A percentile compares a stretch with the other conserved stretches of the same genome.
These are phyloP conservation scores for Melipona beecheii DNA, from an alignment of 2,888 invertebrate genomes.

Conservation along the genomic window DNA sequence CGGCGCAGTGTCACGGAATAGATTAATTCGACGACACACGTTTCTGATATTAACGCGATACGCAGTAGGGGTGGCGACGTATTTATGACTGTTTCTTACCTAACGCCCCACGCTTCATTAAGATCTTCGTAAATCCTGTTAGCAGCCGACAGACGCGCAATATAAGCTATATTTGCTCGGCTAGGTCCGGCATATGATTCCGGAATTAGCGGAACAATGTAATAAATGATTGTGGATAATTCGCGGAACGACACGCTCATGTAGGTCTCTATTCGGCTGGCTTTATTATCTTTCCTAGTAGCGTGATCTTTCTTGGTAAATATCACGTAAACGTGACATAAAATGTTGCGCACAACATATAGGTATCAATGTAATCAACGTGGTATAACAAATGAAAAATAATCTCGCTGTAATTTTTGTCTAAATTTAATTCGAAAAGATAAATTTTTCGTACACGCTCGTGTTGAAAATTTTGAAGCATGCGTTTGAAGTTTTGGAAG, in stretches of 20 bases:
- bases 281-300: not conserved
- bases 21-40: slow-evolving; percentile 44
- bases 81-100: slow-evolving; percentile 60
- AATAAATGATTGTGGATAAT: slow-evolving; percentile 57
- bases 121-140: slow-evolving; percentile 69
- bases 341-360: not conserved
- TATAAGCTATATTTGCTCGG: slow-evolving; percentile 65
- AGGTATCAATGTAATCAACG: not conserved
- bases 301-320: not conserved
- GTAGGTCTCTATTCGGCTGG: slow-evolving; percentile 32
- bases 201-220: slow-evolving; percentile 59
- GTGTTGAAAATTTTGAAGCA: too few relatives aligned
- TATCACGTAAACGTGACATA: not conserved
- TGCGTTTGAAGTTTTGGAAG: too few relatives aligned
- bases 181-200: slow-evolving; percentile 51
- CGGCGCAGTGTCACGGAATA: not conserved
- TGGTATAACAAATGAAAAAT: not conserved
- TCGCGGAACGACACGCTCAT: not conserved
- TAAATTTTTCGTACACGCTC: too few relatives aligned
- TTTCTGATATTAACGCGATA: slow-evolving; percentile 48
- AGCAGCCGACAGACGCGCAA: slow-evolving; percentile 63
- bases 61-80: slow-evolving; percentile 38
- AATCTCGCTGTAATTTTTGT: not conserved
- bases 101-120: slow-evolving; percentile 65
- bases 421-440: not conserved